phyloP scores from a whole-genome alignment of 2,888 invertebrate species.

The Scaptomyza tumidula region DNA sequence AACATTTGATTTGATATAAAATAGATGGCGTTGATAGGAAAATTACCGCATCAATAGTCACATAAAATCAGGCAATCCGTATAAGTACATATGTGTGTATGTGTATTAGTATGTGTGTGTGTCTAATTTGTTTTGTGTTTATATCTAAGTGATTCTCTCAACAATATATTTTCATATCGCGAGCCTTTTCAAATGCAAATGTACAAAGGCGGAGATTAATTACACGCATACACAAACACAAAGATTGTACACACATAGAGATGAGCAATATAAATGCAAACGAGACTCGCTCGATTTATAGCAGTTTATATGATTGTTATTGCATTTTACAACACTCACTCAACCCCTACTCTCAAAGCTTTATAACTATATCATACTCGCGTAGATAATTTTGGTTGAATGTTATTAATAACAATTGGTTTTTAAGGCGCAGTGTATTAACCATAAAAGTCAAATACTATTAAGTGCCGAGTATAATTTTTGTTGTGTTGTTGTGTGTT shows the following conservation, averaged over 20 bases:
- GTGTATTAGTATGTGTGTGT: background rate
- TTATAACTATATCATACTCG: constrained; percentile 20
- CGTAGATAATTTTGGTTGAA: constrained; percentile 40
- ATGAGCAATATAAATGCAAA: constrained; percentile 30
- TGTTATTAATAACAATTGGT: constrained; percentile 36
- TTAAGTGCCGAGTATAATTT: background rate
- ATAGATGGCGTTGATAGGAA: constrained; percentile 56
- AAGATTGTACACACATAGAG: constrained; percentile 60
- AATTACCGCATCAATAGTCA: constrained; percentile 50
- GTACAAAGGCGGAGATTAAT: constrained; percentile 62
- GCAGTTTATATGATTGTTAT: constrained; percentile 66
- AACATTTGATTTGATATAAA: constrained; percentile 35
- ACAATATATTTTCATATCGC: constrained; percentile 24
- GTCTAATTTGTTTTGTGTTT: constrained; percentile 11
- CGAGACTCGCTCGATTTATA: constrained; percentile 59
- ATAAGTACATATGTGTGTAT: background rate
- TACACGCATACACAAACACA: constrained; percentile 38
- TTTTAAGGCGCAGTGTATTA: constrained; percentile 38
- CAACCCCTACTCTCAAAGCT: background rate
- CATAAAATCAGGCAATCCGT: constrained; percentile 10
- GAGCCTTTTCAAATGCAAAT: constrained; percentile 65
- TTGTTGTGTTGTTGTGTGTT: too few relatives aligned
- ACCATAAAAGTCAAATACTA: background rate
- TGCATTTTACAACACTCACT: constrained; percentile 54
- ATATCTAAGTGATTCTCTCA: constrained; percentile 20